Conservation (phyloP, 92 coral and sea anemone species). For the Anthopleura xanthogrammica region DNA sequence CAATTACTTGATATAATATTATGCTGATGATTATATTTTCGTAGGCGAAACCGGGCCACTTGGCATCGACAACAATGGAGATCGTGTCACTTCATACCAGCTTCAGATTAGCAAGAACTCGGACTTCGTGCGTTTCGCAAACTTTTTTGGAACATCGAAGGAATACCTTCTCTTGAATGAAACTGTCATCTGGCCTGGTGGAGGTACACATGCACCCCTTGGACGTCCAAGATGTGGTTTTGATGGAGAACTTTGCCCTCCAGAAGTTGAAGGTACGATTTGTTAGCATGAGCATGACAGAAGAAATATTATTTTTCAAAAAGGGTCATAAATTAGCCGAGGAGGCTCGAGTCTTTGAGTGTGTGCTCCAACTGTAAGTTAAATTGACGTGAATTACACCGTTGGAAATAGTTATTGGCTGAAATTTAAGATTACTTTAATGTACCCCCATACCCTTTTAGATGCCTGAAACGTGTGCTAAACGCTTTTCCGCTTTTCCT, state of each 20-base stretch:
- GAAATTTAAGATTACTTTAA: too few species aligned
- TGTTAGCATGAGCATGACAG: neutral
- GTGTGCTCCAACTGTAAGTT: too few species aligned
- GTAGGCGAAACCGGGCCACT: conserved; percentile 66
- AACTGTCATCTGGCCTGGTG: conserved; percentile 73
- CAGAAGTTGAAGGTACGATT: conserved; percentile 43
- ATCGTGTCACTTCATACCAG: conserved; percentile 53
- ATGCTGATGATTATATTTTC: neutral
- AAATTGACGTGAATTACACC: too few species aligned
- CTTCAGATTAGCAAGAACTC: conserved; percentile 22
- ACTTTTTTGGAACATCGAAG: conserved; percentile 46
- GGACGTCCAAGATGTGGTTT: conserved; percentile 81
- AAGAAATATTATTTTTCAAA: too few species aligned
- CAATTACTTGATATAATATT: too few species aligned
- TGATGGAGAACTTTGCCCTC: conserved; percentile 63
- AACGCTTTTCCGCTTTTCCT: neutral
- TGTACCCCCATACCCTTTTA: too few species aligned
- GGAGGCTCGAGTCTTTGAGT: too few species aligned
- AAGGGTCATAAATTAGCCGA: neutral
- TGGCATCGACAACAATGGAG: conserved; percentile 57
- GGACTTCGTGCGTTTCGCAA: conserved; percentile 27
- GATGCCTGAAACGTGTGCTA: too few species aligned
- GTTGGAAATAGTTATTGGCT: too few species aligned
- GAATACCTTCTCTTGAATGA: conserved; percentile 27
- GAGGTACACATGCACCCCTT: conserved; percentile 57